phyloP scores from a whole-genome alignment of 2,797 vertebrate species.

The Masticophis lateralis region DNA sequence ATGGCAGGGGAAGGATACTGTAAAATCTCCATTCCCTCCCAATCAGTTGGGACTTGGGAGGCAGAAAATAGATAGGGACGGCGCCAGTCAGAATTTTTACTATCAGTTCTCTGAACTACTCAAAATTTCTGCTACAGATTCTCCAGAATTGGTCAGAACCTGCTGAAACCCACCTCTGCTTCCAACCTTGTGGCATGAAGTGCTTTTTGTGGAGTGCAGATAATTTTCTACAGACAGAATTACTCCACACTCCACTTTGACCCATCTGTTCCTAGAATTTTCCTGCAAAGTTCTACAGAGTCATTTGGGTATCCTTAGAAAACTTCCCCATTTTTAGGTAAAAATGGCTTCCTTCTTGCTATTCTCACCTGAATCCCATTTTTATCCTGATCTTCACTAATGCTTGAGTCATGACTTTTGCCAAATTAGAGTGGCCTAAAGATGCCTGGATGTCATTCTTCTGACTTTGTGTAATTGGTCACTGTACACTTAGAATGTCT shows the following conservation, averaged over 20 bases:
- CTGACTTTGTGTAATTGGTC: background rate
- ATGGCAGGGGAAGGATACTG: too few species aligned
- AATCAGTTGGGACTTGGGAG: too few species aligned
- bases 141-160: too few species aligned
- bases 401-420: background rate
- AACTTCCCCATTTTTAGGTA: background rate
- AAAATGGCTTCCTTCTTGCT: background rate
- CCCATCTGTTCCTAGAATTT: background rate
- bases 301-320: background rate
- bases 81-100: too few species aligned
- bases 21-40: too few species aligned
- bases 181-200: background rate
- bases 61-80: too few species aligned
- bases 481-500: background rate
- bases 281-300: background rate
- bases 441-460: background rate
- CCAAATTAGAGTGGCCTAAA: background rate
- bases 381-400: background rate
- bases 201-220: background rate
- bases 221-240: background rate
- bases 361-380: background rate
- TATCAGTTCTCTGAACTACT: too few species aligned
- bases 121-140: too few species aligned
- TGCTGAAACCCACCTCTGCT: background rate
- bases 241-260: background rate